Evolutionary conservation across 2,113 vertebrate species (phyloP), one percentile per base, ranked within the genome.

Genomic region (Ranitomeya imitator): DNA sequence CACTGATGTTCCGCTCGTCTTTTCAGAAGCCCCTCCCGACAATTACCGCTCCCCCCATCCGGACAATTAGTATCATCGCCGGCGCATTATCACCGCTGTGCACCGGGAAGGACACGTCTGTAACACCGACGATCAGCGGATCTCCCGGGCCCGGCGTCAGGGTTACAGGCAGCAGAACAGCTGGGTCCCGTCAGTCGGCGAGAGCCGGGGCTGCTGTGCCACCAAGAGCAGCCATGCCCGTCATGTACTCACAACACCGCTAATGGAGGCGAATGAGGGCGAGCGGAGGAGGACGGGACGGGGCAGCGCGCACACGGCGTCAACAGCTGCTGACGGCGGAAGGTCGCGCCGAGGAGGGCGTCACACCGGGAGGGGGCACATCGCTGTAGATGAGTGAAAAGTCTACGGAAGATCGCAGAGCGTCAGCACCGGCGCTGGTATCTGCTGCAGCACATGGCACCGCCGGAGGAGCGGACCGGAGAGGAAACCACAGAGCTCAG

Each of bases 181-280:
- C 52, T 79, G 82, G 81, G 85, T 69, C 14, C 71, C 15, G 23
- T 84, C 87, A 65, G 73, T 45, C 15, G 19, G 6, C 31, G 71
- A 65, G 78, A 18, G 57, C 55, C 18, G 79, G 52, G 37, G 60
- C 59, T 86, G 77, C 69, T 69, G 76, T 80, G 79, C 55, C 31
- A 65, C 74, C 63, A 54, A 26, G 74, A 31, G 55, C 79, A 76
- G 86, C 14, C 76, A 65, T 83, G 69, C 86, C 77, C 54, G 86
- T 83, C 86, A 83, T 83, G 67, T 82, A 60, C 86, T 88, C 86
- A 88, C 61, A 77, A 21, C 67, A 76, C 69, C 86, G 61, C 18
- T 88, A 88, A 88, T 83, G 86, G 86, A 88, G 76, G 86, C 59
- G 79, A 76, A 88, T 83, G 88, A 85, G 81, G 74, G 88, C 3